Evolutionary conservation across 2,888 invertebrate genomes (phyloP), one percentile per base, ranked within the genome.

Genomic region (Endomychus coccineus): DNA sequence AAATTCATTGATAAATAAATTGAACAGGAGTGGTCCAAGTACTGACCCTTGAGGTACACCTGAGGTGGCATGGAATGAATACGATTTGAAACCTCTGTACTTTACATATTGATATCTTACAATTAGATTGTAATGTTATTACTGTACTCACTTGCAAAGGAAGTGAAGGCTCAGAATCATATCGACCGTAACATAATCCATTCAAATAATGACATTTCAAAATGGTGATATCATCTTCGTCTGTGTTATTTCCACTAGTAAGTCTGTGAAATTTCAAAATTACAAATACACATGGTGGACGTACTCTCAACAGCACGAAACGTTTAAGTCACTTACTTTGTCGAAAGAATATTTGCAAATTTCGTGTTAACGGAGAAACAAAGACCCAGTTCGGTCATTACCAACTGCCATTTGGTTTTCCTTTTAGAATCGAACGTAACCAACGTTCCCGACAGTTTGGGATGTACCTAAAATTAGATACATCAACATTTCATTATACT

Each of bases 291-390:
- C 19, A 7, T 19, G 5, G 7, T 6, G 7, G 5, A 6, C 19
- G 7, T 19, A 19, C 19, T 19, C 5, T 19, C 5, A 19, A 7
- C 5, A 6, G n/a, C 13, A 4, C 16, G n/a, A n/a, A n/a, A n/a
- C 27, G 3, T n/a, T n/a, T n/a, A n/a, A n/a, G n/a, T n/a, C n/a
- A 48, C 65, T 59, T 52, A 75, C 75, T 50, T 54, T 2, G 73
- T 56, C 4, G 68, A 61, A 0, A 74, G 60, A 35, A 75, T 67
- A 22, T 64, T 52, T 0, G 72, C 49, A 5, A 77, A 72, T 16
- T 73, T 58, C 0, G 80, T 77, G 52, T 81, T 82, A 16, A 77
- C 72, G 3, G 71, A 69, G 53, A 75, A 76, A 48, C 83, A 83
- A 0, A 71, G 65, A 0, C 83, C 83, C 4, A 71, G 61, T 50